Base-by-base conservation (phyloP, 2,797 vertebrate genomes). In the Crenichthys baileyi region DNA sequence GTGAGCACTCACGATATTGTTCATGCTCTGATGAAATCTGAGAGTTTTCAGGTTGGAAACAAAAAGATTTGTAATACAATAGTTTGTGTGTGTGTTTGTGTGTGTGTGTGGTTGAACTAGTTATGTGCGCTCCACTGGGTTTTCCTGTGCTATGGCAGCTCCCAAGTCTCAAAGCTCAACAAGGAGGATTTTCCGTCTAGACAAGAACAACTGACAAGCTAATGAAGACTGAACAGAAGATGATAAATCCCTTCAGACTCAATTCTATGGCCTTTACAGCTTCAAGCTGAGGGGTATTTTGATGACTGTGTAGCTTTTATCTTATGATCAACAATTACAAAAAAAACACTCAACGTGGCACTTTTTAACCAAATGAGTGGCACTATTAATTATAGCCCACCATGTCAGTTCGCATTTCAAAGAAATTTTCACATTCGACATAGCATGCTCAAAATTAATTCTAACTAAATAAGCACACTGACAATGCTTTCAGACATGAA, bases 191-290 rank as follows among this genome's bases (percentile, higher is more conserved):
- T 89, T 89, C 74, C 87, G n/a, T 84, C 82, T 76, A 81, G 83
- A 77, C 36, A 60, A 79, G 39, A 80, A 68, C 77, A 63, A 87
- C 68, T 5, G 12, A 71, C 75, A 75, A 70, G 76, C 68, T 87
- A 87, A 90, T 89, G 87, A 86, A 87, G 76, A 83, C 76, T 75
- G 74, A 88, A 82, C 76, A 81, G 77, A 83, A 77, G 83, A 80
- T 67, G 70, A 87, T 86, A 63, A 89, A 87, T 91, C 84, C 84
- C 81, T 74, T 79, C 44, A 79, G 85, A 81, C 70, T 80, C 41
- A 75, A 46, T 77, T 78, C 58, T 77, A 79, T 81, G 73, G 78
- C 71, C 71, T 53, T 24, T 80, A 58, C 56, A 72, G 81, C 65
- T 76, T 79, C 53, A 73, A 84, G 80, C 65, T 85, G 24, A 84